Evolutionary conservation across 2,888 invertebrate species (phyloP).

Genomic region (Crossocerus cetratus): DNA sequence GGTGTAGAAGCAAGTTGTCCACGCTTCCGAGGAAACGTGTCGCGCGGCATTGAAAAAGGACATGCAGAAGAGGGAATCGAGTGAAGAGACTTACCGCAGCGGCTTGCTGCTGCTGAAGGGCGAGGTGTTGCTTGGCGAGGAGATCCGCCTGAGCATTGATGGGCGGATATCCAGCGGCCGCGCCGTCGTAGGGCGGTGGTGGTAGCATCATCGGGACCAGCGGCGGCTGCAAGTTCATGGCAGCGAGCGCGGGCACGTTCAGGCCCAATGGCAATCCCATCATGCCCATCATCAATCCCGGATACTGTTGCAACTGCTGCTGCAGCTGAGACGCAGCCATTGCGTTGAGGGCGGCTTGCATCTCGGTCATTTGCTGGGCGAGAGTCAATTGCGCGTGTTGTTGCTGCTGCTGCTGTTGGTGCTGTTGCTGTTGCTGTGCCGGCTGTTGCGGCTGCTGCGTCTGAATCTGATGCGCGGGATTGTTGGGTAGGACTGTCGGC

Average conservation of each 20-base stretch:
- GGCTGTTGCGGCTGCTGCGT: slow-evolving; percentile 73
- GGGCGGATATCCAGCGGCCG: slow-evolving; percentile 69
- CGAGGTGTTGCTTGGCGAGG: slow-evolving; percentile 85
- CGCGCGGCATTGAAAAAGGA: background rate
- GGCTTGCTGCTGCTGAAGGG: slow-evolving; percentile 79
- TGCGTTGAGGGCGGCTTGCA: slow-evolving; percentile 90
- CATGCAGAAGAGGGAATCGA: background rate
- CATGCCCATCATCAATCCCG: slow-evolving; percentile 94
- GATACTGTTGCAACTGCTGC: slow-evolving; percentile 90
- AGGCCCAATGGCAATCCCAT: slow-evolving; percentile 88
- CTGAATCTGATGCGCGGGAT: slow-evolving; percentile 62
- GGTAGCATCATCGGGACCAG: slow-evolving; percentile 93
- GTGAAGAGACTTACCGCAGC: slow-evolving; percentile 68
- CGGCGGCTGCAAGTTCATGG: slow-evolving; percentile 97
- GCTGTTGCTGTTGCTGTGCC: slow-evolving; percentile 76
- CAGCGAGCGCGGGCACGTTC: slow-evolving; percentile 89
- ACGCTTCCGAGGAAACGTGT: too few relatives aligned
- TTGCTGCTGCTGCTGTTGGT: slow-evolving; percentile 74
- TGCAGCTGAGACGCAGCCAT: slow-evolving; percentile 86
- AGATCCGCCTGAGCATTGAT: slow-evolving; percentile 77
- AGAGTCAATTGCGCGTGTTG: slow-evolving; percentile 76
- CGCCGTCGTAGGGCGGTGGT: slow-evolving; percentile 85
- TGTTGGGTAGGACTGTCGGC: slow-evolving; percentile 61
- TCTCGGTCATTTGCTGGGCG: slow-evolving; percentile 89
- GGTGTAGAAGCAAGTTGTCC: too few relatives aligned